phyloP scores from a whole-genome alignment of 2,888 invertebrate species.

The Salticus scenicus region DNA sequence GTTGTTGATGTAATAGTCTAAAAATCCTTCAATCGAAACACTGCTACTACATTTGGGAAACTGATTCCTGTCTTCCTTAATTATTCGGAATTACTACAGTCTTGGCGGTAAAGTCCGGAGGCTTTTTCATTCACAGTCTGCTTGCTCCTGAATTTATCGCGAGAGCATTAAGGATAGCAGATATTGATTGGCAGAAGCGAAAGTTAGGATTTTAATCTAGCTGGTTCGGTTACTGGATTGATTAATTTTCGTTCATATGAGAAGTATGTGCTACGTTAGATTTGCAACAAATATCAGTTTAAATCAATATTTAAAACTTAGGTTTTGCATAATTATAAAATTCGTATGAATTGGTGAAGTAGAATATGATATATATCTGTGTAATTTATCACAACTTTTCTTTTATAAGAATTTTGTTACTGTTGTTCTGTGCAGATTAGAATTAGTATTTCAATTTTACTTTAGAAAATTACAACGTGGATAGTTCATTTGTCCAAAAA shows the following conservation, averaged over 20 bases:
- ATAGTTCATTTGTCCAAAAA: too few relatives aligned
- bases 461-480: too few relatives aligned
- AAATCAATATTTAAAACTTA: too few relatives aligned
- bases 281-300: too few relatives aligned
- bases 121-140: neutral
- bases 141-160: neutral
- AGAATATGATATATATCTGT: too few relatives aligned
- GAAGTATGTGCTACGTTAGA: too few relatives aligned
- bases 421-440: too few relatives aligned
- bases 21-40: neutral
- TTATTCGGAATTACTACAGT: neutral
- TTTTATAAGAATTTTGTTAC: too few relatives aligned
- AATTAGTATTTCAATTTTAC: too few relatives aligned
- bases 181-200: neutral
- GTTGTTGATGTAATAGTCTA: neutral
- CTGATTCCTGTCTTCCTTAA: neutral
- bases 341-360: too few relatives aligned
- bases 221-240: neutral
- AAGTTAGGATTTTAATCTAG: conserved; percentile 5
- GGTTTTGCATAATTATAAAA: too few relatives aligned
- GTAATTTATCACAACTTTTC: too few relatives aligned
- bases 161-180: neutral
- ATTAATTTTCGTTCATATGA: neutral
- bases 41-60: neutral
- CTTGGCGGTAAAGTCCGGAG: neutral